Evolutionary conservation across 2,888 invertebrate species (phyloP).

Genomic region (Oligia fasciuncula): DNA sequence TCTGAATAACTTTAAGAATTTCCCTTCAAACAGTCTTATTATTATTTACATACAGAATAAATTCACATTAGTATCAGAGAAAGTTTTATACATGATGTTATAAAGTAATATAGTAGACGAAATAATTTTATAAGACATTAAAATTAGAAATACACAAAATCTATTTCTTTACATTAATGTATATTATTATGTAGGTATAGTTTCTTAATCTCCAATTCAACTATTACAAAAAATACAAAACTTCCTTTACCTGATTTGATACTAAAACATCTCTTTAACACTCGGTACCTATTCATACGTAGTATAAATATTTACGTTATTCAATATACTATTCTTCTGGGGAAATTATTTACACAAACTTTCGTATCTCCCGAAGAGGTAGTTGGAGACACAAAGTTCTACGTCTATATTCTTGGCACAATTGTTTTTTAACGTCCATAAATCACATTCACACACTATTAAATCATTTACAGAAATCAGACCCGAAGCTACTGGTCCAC

Average conservation of each 20-base stretch:
- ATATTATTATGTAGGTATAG: constrained; percentile 27
- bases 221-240: constrained; percentile 80
- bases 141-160: constrained; percentile 49
- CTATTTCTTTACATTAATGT: constrained; percentile 31
- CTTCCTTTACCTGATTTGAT: constrained; percentile 61
- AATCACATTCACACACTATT: constrained; percentile 64
- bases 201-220: constrained; percentile 52
- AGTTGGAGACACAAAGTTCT: constrained; percentile 50
- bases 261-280: constrained; percentile 54
- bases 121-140: constrained; percentile 51
- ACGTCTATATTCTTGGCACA: constrained; percentile 61
- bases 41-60: constrained; percentile 73
- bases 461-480: constrained; percentile 72
- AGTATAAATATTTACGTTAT: constrained; percentile 62
- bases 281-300: constrained; percentile 49
- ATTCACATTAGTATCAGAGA: constrained; percentile 57
- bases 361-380: constrained; percentile 45
- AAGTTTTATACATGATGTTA: constrained; percentile 48
- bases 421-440: constrained; percentile 54
- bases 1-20: constrained; percentile 76
- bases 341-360: constrained; percentile 63
- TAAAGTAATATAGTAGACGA: constrained; percentile 40
- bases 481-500: constrained; percentile 84
- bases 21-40: constrained; percentile 83
- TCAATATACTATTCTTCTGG: constrained; percentile 49